A percentile compares a stretch with the other conserved stretches of the same genome.
Evolutionary conservation across 2,888 invertebrate genomes (phyloP).

Genomic region (Rutpela maculata): DNA sequence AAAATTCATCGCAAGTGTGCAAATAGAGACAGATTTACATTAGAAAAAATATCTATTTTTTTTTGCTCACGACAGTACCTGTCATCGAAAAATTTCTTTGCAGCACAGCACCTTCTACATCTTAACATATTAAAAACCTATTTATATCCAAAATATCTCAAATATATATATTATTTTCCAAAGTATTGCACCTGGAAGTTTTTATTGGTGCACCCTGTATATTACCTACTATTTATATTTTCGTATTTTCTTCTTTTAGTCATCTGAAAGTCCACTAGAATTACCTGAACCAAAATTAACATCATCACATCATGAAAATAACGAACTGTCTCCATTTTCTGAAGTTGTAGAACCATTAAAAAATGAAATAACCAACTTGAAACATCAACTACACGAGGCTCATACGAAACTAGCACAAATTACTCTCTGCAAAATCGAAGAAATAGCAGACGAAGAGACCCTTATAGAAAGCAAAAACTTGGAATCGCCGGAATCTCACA

Average conservation of each 20-base stretch:
- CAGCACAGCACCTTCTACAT: no score
- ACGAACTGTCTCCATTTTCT: slow-evolving; percentile 65
- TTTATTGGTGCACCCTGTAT: no score
- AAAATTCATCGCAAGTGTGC: no score
- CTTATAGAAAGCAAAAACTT: slow-evolving; percentile 58
- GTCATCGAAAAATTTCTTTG: no score
- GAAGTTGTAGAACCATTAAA: slow-evolving; percentile 71
- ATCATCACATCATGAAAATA: slow-evolving; percentile 69
- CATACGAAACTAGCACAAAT: slow-evolving; percentile 69
- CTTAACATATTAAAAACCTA: no score
- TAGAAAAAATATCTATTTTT: no score
- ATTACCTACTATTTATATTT: not conserved
- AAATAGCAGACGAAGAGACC: slow-evolving; percentile 60
- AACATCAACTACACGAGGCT: slow-evolving; percentile 71
- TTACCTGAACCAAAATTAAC: slow-evolving; percentile 72
- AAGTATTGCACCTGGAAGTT: no score
- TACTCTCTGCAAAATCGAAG: slow-evolving; percentile 60
- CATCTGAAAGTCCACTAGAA: slow-evolving; percentile 72
- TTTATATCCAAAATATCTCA: no score
- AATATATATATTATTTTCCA: no score
- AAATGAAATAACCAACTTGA: slow-evolving; percentile 70
- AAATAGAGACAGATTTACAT: no score
- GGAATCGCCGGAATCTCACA: slow-evolving; percentile 71
- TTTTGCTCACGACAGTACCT: no score
- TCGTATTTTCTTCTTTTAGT: slow-evolving; percentile 62